Evolutionary conservation across 2,113 vertebrate genomes (phyloP).

Genomic region (Zosterops pallidus): DNA sequence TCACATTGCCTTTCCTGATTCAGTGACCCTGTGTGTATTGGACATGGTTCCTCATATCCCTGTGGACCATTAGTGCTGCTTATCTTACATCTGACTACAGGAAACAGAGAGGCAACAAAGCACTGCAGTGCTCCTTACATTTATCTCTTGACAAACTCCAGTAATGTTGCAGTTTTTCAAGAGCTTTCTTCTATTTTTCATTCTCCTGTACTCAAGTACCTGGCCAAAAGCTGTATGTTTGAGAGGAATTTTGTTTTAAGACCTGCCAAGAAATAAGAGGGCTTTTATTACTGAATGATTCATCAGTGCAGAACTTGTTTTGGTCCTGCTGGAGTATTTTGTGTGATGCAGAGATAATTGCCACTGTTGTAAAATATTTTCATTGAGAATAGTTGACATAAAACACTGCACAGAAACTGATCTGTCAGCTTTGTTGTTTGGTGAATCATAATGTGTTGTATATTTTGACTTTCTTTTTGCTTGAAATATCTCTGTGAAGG

Average conservation of each 20-base stretch:
- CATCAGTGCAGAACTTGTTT: constrained; percentile 49
- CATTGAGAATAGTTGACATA: constrained; percentile 51
- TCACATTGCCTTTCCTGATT: not conserved
- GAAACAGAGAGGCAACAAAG: not conserved
- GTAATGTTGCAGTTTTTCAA: not conserved
- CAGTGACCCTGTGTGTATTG: not conserved
- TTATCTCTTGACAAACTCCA: not conserved
- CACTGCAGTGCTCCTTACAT: not conserved
- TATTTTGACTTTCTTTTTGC: constrained; percentile 25
- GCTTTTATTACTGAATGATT: constrained; percentile 47
- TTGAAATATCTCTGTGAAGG: not conserved
- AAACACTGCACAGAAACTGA: constrained; percentile 47
- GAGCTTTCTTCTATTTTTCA: not conserved
- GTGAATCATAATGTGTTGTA: constrained; percentile 44
- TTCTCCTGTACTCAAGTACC: not conserved
- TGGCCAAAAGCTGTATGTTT: constrained; percentile 3
- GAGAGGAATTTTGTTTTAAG: constrained; percentile 20
- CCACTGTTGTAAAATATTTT: constrained; percentile 47
- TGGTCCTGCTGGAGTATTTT: constrained; percentile 32
- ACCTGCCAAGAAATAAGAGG: not conserved
- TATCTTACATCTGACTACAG: not conserved
- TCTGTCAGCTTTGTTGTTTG: constrained; percentile 48
- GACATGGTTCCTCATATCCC: not conserved
- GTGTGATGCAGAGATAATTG: constrained; percentile 29
- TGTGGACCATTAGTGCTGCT: not conserved